phyloP scores from a whole-genome alignment of 2,888 invertebrate species.

The Ennomos fuscantarius region DNA sequence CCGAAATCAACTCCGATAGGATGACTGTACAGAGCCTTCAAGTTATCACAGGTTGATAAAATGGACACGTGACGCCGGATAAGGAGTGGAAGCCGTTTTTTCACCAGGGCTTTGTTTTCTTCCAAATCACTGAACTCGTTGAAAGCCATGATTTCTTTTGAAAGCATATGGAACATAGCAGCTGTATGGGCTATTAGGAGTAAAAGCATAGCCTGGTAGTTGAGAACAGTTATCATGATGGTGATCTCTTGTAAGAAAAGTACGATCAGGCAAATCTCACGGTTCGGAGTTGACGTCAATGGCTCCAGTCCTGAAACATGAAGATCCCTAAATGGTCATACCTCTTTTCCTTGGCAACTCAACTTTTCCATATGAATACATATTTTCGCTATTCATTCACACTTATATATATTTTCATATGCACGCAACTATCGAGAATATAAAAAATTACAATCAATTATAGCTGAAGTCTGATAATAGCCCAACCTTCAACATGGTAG shows the following conservation, averaged over 20 bases:
- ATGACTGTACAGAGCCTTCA: constrained; percentile 63
- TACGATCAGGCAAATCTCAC: constrained; percentile 58
- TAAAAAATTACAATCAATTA: no score
- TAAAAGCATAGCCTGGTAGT: constrained; percentile 65
- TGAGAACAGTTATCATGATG: constrained; percentile 56
- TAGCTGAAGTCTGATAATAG: no score
- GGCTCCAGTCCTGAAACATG: constrained; percentile 63
- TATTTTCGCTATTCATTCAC: no score
- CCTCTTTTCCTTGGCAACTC: no score
- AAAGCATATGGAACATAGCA: constrained; percentile 61
- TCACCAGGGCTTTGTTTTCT: constrained; percentile 45
- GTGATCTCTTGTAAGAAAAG: constrained; percentile 54
- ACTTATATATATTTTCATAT: no score
- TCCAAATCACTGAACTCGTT: constrained; percentile 42
- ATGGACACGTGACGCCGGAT: constrained; percentile 58
- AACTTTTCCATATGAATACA: no score
- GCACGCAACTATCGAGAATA: no score
- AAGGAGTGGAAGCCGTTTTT: constrained; percentile 50
- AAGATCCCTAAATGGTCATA: no score
- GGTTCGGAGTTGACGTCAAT: constrained; percentile 55
- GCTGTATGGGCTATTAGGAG: constrained; percentile 69
- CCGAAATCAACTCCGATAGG: constrained; percentile 72
- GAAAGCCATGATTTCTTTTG: constrained; percentile 59
- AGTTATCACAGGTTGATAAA: constrained; percentile 52
- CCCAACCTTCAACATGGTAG: no score